Conservation (phyloP, 2,888 invertebrate species). For the Cheilosia urbana region DNA sequence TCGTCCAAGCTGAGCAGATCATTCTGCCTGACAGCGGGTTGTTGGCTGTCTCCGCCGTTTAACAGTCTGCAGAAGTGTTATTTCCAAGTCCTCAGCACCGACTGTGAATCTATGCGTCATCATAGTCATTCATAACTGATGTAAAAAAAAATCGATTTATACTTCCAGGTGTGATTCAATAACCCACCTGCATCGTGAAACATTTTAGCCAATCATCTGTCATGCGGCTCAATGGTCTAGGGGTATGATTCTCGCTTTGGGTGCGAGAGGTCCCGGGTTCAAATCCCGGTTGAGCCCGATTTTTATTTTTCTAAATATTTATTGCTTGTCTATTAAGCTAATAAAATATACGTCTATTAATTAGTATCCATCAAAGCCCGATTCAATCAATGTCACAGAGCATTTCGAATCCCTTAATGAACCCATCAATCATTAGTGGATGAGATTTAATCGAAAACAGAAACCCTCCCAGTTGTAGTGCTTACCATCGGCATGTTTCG, state of each 20-base stretch:
- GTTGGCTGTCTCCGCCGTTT: too few relatives aligned
- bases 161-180: too few relatives aligned
- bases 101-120: too few relatives aligned
- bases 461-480: background rate
- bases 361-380: conserved; percentile 19
- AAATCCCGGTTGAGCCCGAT: conserved; percentile 83
- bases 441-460: conserved; percentile 5
- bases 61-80: too few relatives aligned
- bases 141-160: too few relatives aligned
- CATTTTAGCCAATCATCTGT: background rate
- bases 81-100: too few relatives aligned
- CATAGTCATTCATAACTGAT: too few relatives aligned
- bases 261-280: conserved; percentile 84
- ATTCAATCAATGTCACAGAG: conserved; percentile 57
- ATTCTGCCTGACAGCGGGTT: too few relatives aligned
- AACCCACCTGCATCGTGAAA: background rate
- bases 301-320: conserved; percentile 4
- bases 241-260: conserved; percentile 84
- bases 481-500: conserved; percentile 3
- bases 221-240: conserved; percentile 83
- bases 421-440: conserved; percentile 61
- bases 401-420: conserved; percentile 50
- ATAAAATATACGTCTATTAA: background rate
- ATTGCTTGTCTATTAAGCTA: background rate
- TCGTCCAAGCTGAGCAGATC: too few relatives aligned